phyloP scores from a whole-genome alignment of 2,113 vertebrate species.

The Apaloderma vittatum region DNA sequence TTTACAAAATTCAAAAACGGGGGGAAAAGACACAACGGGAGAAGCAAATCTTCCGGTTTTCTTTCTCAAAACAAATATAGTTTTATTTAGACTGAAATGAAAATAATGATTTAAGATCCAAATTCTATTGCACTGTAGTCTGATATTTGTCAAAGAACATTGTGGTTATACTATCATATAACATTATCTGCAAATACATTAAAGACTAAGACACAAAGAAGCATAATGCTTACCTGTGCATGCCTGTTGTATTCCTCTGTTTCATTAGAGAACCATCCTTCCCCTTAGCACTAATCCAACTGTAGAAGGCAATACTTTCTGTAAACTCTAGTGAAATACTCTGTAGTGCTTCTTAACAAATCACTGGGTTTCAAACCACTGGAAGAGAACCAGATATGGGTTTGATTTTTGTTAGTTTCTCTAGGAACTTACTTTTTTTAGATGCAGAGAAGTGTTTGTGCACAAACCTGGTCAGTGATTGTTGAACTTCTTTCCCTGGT shows the following conservation, averaged over 20 bases:
- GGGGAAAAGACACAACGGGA: neutral
- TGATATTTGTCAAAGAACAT: neutral
- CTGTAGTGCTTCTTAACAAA: neutral
- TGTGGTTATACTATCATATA: no score
- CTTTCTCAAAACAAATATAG: neutral
- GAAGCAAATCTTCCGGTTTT: neutral
- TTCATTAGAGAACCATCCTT: neutral
- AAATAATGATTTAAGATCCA: neutral
- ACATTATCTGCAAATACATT: neutral
- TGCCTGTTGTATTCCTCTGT: neutral
- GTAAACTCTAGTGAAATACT: neutral
- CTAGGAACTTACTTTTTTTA: neutral
- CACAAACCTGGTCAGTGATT: neutral
- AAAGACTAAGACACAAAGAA: neutral
- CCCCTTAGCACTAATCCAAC: neutral
- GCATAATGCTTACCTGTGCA: neutral
- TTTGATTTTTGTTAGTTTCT: neutral
- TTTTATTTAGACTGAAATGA: neutral
- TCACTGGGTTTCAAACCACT: neutral
- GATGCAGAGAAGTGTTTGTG: neutral
- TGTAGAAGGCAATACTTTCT: neutral
- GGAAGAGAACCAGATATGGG: neutral
- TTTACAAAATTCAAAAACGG: neutral
- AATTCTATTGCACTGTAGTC: neutral
- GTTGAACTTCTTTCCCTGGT: neutral